Evolutionary conservation across 1,140 invertebrate genomes (phyloP).

Genomic region (Drosophila sulfurigaster): DNA sequence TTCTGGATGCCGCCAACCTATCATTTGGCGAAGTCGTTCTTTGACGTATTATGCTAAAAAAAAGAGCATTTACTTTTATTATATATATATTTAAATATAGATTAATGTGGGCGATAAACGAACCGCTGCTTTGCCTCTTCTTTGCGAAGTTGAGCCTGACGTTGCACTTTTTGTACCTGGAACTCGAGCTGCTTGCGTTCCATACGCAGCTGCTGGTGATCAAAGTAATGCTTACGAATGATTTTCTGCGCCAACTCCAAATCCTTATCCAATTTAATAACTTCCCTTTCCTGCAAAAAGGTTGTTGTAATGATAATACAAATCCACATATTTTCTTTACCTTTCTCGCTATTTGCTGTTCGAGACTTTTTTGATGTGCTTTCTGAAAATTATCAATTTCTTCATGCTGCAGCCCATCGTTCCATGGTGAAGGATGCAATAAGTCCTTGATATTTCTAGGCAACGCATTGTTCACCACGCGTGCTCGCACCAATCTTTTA

Average conservation of each 20-base stretch:
- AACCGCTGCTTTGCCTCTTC: slow-evolving; percentile 16
- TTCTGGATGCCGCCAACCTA: background rate
- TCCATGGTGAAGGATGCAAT: slow-evolving; percentile 69
- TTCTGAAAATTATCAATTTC: slow-evolving; percentile 49
- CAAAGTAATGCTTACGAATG: slow-evolving; percentile 29
- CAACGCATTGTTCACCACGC: slow-evolving; percentile 60
- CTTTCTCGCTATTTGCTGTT: slow-evolving; percentile 35
- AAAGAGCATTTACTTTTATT: background rate
- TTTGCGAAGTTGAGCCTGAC: background rate
- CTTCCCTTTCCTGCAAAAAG: slow-evolving; percentile 22
- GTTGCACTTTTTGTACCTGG: slow-evolving; percentile 23
- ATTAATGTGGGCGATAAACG: background rate
- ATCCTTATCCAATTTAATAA: slow-evolving; percentile 15
- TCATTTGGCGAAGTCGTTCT: background rate
- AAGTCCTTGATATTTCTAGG: slow-evolving; percentile 52
- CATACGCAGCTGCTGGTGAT: slow-evolving; percentile 8
- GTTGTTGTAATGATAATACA: background rate
- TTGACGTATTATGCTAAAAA: background rate
- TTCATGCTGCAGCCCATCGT: slow-evolving; percentile 25
- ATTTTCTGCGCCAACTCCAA: slow-evolving; percentile 9
- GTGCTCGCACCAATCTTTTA: slow-evolving; percentile 45
- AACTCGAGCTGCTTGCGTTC: slow-evolving; percentile 35
- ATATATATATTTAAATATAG: background rate
- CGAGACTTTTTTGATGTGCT: slow-evolving; percentile 40
- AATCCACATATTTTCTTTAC: slow-evolving; percentile 23